phyloP scores from a whole-genome alignment of 2,797 vertebrate genomes.

The Acropternis orthonyx region DNA sequence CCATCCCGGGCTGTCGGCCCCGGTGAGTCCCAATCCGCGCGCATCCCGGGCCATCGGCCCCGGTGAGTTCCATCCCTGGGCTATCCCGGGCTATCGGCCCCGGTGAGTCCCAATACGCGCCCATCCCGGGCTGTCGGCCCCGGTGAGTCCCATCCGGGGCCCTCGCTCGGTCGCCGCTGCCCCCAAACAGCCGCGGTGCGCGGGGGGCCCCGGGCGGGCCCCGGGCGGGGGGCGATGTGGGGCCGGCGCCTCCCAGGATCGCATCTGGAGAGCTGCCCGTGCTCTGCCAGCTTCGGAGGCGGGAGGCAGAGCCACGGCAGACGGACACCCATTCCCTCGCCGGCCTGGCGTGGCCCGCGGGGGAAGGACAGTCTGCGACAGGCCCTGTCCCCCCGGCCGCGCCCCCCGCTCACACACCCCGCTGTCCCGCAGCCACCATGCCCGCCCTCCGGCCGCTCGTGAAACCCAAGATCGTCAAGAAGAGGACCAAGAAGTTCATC shows the following conservation, averaged over 20 bases:
- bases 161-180: no score
- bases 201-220: no score
- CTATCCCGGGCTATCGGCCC: no score
- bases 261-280: constrained; percentile 76
- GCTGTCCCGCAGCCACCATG: constrained; percentile 82
- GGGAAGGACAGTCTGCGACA: constrained; percentile 80
- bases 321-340: constrained; percentile 79
- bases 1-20: no score
- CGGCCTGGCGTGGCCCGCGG: constrained; percentile 56
- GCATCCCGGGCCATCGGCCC: no score
- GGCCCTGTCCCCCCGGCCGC: fast-evolving
- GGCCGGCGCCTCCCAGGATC: constrained; percentile 69
- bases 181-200: no score
- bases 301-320: constrained; percentile 80
- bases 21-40: no score
- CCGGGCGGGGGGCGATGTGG: no score
- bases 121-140: no score
- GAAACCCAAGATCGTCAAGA: constrained; percentile 95
- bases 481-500: constrained; percentile 98
- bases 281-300: constrained; percentile 77
- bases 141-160: no score
- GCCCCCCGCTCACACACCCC: background rate
- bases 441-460: constrained; percentile 90
- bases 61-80: no score
- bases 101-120: no score